These are phyloP conservation scores for Acipenser transmontanus DNA, from an alignment of 2,797 vertebrate species.

Conservation along the genomic window DNA sequence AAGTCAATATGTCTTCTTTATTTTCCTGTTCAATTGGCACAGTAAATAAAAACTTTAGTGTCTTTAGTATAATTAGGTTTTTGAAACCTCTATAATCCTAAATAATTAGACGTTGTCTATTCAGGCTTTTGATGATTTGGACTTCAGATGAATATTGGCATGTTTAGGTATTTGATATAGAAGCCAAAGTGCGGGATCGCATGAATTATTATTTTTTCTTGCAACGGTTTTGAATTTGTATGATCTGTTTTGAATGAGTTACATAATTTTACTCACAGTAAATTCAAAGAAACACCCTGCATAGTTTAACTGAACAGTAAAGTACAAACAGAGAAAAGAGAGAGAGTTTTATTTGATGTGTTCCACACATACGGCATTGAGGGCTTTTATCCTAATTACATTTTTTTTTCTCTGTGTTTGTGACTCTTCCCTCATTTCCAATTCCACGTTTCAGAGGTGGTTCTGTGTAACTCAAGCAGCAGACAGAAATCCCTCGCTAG, in stretches of 20 bases:
- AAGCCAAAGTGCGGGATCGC: not conserved
- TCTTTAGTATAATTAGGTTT: slow-evolving; percentile 42
- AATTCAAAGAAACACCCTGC: not conserved
- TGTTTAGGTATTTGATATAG: not conserved
- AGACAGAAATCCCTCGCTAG: too few relatives aligned
- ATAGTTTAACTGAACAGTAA: not conserved
- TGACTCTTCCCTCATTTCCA: slow-evolving; percentile 3
- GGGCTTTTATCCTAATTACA: not conserved
- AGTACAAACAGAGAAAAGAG: not conserved
- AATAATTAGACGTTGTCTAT: slow-evolving; percentile 41
- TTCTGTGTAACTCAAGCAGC: too few relatives aligned
- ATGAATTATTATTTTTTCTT: not conserved
- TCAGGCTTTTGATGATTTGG: slow-evolving; percentile 14
- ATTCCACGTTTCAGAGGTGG: too few relatives aligned
- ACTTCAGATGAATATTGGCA: slow-evolving; percentile 2
- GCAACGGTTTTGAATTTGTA: not conserved
- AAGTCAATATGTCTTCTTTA: slow-evolving; percentile 80
- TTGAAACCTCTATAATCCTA: slow-evolving; percentile 44
- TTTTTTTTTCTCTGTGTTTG: not conserved
- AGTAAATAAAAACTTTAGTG: slow-evolving; percentile 56
- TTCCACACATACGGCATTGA: not conserved
- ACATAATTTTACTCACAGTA: not conserved
- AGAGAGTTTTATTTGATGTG: not conserved
- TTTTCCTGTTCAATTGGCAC: slow-evolving; percentile 65
- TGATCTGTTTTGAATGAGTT: slow-evolving; percentile 3